phyloP scores from a whole-genome alignment of 2,888 invertebrate genomes.

The Danaus chrysippus region DNA sequence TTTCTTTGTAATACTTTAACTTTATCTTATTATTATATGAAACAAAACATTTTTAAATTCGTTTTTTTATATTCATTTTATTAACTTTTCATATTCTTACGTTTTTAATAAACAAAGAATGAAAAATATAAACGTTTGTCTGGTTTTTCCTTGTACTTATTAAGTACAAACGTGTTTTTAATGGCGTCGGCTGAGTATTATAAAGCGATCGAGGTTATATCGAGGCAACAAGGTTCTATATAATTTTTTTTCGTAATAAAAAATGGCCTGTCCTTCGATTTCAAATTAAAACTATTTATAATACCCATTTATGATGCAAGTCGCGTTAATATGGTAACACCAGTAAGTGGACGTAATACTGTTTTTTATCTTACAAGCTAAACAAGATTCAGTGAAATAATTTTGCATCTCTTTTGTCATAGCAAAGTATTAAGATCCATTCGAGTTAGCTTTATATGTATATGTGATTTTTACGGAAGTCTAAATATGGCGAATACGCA shows the following conservation, averaged over 20 bases:
- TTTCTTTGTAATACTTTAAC: neutral
- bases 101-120: constrained; percentile 19
- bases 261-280: constrained; percentile 10
- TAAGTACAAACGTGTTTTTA: constrained; percentile 25
- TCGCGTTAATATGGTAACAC: too few species aligned
- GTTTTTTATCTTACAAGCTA: too few species aligned
- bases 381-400: too few species aligned
- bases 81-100: constrained; percentile 3
- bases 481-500: neutral
- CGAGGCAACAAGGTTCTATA: constrained; percentile 24
- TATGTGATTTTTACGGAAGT: too few species aligned
- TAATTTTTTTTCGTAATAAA: neutral
- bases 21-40: neutral
- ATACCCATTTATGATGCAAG: too few species aligned
- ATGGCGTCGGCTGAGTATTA: constrained; percentile 23
- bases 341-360: too few species aligned
- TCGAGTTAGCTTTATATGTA: too few species aligned
- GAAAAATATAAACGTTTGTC: constrained; percentile 27
- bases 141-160: constrained; percentile 34
- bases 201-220: constrained; percentile 29
- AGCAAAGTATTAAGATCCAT: too few species aligned
- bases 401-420: too few species aligned
- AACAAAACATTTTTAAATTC: neutral
- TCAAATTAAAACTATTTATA: neutral
- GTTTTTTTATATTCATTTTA: neutral